Percentiles rank a stretch among this genome's conserved stretches.
phyloP scores from a whole-genome alignment of 2,797 vertebrate species.

The Enteromius afrohamiltoni region DNA sequence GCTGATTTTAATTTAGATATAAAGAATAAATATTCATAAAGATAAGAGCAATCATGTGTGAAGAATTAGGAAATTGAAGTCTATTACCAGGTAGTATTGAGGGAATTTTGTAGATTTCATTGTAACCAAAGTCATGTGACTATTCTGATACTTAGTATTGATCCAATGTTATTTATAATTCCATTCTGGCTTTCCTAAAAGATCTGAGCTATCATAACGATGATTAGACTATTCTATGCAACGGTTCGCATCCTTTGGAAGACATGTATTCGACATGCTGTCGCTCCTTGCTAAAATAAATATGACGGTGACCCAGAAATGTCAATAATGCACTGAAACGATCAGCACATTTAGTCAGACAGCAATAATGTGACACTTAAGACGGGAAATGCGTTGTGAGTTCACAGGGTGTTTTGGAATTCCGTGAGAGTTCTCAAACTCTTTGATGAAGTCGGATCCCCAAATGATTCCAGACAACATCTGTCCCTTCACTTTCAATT shows the following conservation, averaged over 20 bases:
- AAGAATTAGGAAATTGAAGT: constrained; percentile 43
- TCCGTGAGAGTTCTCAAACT: constrained; percentile 70
- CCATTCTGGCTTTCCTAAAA: not conserved
- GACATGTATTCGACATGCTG: constrained; percentile 15
- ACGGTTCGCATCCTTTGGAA: constrained; percentile 37
- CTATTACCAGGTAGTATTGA: not conserved
- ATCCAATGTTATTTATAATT: not conserved
- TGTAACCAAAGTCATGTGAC: not conserved
- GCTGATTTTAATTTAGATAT: constrained; percentile 77
- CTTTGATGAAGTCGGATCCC: constrained; percentile 74
- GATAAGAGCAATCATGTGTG: constrained; percentile 66
- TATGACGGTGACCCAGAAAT: constrained; percentile 55
- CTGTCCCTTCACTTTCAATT: constrained; percentile 78
- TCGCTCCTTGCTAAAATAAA: constrained; percentile 18
- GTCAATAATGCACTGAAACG: constrained; percentile 38
- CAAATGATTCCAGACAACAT: constrained; percentile 74
- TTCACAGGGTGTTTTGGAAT: constrained; percentile 31
- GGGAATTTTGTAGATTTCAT: not conserved
- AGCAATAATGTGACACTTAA: constrained; percentile 24
- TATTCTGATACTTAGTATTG: not conserved
- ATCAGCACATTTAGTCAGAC: constrained; percentile 32
- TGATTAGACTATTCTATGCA: not conserved
- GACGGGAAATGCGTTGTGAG: constrained; percentile 33
- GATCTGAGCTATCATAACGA: not conserved
- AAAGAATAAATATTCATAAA: constrained; percentile 71